These are phyloP conservation scores for Myathropa florea DNA, from an alignment of 2,888 invertebrate species.

Conservation along the genomic window DNA sequence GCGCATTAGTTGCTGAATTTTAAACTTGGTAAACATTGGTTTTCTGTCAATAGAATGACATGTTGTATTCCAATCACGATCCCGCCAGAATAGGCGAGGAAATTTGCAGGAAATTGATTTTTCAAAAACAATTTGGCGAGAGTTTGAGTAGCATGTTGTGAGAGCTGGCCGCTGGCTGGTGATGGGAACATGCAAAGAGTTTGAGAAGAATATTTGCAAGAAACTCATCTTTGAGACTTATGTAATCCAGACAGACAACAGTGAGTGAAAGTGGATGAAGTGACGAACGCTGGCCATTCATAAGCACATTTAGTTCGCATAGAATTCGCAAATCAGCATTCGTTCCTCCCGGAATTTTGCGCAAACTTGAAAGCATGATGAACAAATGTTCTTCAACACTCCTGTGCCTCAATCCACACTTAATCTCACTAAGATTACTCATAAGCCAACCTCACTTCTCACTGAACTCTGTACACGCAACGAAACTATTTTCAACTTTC, in stretches of 20 bases:
- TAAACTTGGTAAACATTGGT: slow-evolving; percentile 18
- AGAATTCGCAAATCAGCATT: neutral
- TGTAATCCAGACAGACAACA: neutral
- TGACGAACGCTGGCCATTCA: too few relatives aligned
- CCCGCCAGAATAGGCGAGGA: slow-evolving; percentile 6
- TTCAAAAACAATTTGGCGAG: neutral
- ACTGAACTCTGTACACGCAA: neutral
- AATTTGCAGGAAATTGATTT: slow-evolving; percentile 7
- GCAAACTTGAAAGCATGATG: too few relatives aligned
- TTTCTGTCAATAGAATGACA: slow-evolving; percentile 43
- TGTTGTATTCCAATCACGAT: slow-evolving; percentile 14
- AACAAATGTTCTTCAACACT: too few relatives aligned
- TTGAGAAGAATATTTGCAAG: neutral
- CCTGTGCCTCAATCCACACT: too few relatives aligned
- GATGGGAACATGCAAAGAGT: neutral
- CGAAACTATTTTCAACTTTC: neutral
- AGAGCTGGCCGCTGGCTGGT: neutral
- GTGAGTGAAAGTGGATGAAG: neutral
- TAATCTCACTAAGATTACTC: too few relatives aligned
- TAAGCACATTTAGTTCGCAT: neutral
- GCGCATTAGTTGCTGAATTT: slow-evolving; percentile 13
- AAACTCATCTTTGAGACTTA: neutral
- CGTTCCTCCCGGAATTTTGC: too few relatives aligned
- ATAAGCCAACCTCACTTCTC: too few relatives aligned
- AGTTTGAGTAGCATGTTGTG: too few relatives aligned